Percentiles rank a stretch among this genome's conserved stretches.
Evolutionary conservation across 2,113 vertebrate species (phyloP).

Genomic region (Sylvilagus bachmani): DNA sequence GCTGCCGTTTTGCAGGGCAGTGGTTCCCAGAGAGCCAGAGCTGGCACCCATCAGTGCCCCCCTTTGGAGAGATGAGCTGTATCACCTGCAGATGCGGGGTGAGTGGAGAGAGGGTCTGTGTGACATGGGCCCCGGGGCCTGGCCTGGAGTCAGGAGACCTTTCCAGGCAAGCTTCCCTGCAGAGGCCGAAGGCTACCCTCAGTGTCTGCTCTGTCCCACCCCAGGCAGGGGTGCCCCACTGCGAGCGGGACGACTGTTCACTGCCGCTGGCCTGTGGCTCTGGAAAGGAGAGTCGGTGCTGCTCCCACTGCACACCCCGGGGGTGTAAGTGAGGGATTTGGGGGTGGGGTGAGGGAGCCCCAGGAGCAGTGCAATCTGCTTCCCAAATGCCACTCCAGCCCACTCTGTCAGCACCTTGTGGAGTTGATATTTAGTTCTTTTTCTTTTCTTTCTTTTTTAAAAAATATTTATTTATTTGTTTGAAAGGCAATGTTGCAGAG

Average conservation of each 20-base stretch:
- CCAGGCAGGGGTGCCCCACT: slow-evolving; percentile 82
- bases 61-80: slow-evolving; percentile 98
- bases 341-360: no score
- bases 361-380: not conserved
- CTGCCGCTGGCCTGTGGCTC: slow-evolving; percentile 64
- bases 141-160: not conserved
- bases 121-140: not conserved
- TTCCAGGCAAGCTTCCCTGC: not conserved
- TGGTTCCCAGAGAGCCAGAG: slow-evolving; percentile 97
- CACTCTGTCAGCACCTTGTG: not conserved
- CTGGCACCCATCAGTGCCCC: slow-evolving; percentile 96
- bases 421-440: not conserved
- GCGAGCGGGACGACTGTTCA: slow-evolving; percentile 79
- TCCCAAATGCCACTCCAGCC: not conserved
- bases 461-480: no score
- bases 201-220: slow-evolving; percentile 42
- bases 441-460: not conserved
- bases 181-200: not conserved
- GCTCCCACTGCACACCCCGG: slow-evolving; percentile 70
- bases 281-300: slow-evolving; percentile 78
- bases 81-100: slow-evolving; percentile 99
- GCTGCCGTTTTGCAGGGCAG: slow-evolving; percentile 96
- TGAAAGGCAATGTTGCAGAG: no score
- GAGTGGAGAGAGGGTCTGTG: slow-evolving; percentile 82
- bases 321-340: slow-evolving; percentile 64